Conservation (phyloP, 1,140 invertebrate species). For the Trachelipus rathkii region DNA sequence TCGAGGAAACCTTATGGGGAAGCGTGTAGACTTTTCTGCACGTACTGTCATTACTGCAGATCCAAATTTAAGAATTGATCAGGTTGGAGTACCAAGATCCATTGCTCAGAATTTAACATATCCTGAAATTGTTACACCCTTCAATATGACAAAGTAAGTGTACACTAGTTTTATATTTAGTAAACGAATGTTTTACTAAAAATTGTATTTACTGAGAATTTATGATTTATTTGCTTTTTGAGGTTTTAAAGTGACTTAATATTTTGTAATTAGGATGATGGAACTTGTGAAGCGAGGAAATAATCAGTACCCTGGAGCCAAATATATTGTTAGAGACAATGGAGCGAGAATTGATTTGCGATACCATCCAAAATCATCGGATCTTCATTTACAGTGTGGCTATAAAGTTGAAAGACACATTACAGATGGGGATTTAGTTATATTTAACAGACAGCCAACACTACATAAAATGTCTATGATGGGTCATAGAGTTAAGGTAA, state of each 20-base stretch:
- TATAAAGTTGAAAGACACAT: slow-evolving; percentile 97
- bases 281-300: slow-evolving; percentile 93
- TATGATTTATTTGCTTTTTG: too few relatives aligned
- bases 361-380: slow-evolving; percentile 96
- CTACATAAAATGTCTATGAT: slow-evolving; percentile 99
- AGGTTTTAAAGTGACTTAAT: too few relatives aligned
- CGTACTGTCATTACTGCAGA: slow-evolving; percentile 99
- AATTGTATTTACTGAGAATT: too few relatives aligned
- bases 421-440: slow-evolving; percentile 94
- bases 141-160: slow-evolving; percentile 83
- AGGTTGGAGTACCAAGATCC: slow-evolving; percentile 95
- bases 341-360: slow-evolving; percentile 96
- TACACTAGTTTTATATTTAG: too few relatives aligned
- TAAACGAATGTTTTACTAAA: too few relatives aligned
- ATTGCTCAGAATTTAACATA: slow-evolving; percentile 99
- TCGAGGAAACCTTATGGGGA: slow-evolving; percentile 98
- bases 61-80: slow-evolving; percentile 96
- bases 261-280: too few relatives aligned
- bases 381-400: slow-evolving; percentile 96
- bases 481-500: slow-evolving; percentile 94
- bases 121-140: slow-evolving; percentile 98
- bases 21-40: slow-evolving; percentile 98
- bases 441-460: slow-evolving; percentile 99
- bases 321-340: slow-evolving; percentile 98
- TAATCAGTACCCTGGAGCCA: slow-evolving; percentile 97